Percentiles rank a stretch among this genome's conserved stretches.
phyloP scores from a whole-genome alignment of 2,797 vertebrate species.

The Tangara arthus region DNA sequence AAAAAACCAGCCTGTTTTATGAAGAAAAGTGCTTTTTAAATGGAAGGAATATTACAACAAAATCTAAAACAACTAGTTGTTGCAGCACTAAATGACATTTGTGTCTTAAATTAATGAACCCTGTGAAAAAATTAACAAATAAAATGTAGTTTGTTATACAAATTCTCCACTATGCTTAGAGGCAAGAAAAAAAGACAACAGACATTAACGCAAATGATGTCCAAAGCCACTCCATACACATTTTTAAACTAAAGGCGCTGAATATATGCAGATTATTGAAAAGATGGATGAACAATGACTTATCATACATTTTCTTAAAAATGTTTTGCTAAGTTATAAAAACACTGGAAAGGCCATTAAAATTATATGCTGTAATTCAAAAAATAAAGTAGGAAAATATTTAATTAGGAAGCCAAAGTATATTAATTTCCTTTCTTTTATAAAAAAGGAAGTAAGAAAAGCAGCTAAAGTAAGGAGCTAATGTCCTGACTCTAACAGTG shows the following conservation, averaged over 20 bases:
- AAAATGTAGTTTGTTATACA: not conserved
- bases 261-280: not conserved
- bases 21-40: not conserved
- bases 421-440: not conserved
- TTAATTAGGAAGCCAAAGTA: not conserved
- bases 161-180: not conserved
- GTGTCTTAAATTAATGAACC: not conserved
- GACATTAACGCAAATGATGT: not conserved
- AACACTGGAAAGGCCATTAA: not conserved
- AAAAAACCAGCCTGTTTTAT: not conserved
- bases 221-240: not conserved
- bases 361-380: not conserved
- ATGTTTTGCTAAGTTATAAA: not conserved
- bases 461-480: not conserved
- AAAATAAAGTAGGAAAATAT: not conserved
- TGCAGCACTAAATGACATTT: not conserved
- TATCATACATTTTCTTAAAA: not conserved
- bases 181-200: not conserved
- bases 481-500: not conserved
- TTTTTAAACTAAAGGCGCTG: not conserved
- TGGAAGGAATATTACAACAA: not conserved
- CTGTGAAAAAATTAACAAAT: not conserved
- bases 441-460: not conserved
- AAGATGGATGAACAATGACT: not conserved
- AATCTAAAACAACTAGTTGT: not conserved